Conservation (phyloP, 1,140 invertebrate genomes). For the Cardiocondyla obscurior region DNA sequence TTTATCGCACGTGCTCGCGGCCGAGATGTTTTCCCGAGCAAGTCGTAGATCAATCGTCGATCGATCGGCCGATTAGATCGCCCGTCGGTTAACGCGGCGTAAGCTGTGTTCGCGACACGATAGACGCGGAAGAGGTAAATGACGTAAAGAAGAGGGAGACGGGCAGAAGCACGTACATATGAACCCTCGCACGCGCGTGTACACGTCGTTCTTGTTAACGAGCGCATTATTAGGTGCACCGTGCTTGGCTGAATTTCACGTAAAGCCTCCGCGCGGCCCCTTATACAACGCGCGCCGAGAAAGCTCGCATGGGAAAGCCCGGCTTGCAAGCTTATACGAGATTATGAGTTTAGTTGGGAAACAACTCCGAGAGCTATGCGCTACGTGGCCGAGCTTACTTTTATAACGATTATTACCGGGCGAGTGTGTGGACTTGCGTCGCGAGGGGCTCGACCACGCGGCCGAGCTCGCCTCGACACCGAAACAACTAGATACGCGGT, state of each 20-base stretch:
- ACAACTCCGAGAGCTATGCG: conserved; percentile 72
- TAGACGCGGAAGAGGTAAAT: not conserved
- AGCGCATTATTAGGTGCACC: conserved; percentile 75
- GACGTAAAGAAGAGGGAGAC: not conserved
- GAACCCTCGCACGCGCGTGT: conserved; percentile 29
- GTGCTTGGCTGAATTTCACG: conserved; percentile 76
- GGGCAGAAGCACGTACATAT: conserved; percentile 28
- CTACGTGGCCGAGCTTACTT: conserved; percentile 70
- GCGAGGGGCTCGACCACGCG: not conserved
- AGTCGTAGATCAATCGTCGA: conserved; percentile 16
- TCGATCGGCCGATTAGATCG: conserved; percentile 34
- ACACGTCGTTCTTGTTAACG: conserved; percentile 70
- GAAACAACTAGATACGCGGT: not conserved
- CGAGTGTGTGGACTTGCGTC: conserved; percentile 8
- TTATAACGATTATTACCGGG: conserved; percentile 78
- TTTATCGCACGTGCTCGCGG: not conserved
- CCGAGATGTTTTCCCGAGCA: conserved; percentile 14
- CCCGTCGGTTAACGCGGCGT: not conserved
- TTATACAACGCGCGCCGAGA: conserved; percentile 66
- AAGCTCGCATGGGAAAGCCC: conserved; percentile 82
- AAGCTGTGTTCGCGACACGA: conserved; percentile 29
- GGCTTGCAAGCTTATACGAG: conserved; percentile 81
- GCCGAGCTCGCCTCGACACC: not conserved
- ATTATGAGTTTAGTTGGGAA: conserved; percentile 83
- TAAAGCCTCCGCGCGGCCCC: conserved; percentile 69